phyloP scores from a whole-genome alignment of 1,140 invertebrate genomes.

The Choristoneura fumiferana region DNA sequence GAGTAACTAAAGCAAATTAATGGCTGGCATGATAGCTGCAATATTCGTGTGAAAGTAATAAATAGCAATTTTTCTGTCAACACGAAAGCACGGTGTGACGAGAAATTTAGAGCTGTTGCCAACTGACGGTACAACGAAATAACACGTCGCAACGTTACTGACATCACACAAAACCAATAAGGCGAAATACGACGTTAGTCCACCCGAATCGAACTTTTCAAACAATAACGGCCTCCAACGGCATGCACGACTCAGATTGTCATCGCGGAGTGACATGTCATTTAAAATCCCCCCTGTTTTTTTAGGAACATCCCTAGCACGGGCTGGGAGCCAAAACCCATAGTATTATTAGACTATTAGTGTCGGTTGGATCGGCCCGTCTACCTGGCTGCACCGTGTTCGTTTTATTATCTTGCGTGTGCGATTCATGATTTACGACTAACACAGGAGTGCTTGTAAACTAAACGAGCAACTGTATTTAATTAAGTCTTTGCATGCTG shows the following conservation, averaged over 20 bases:
- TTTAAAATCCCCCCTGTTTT: slow-evolving; percentile 38
- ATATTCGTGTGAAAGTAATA: slow-evolving; percentile 16
- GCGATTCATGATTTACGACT: slow-evolving; percentile 31
- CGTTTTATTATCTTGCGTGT: slow-evolving; percentile 24
- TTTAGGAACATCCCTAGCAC: slow-evolving; percentile 39
- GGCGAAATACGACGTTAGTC: no score
- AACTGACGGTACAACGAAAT: not conserved
- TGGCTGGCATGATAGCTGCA: not conserved
- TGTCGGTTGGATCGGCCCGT: slow-evolving; percentile 42
- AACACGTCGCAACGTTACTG: slow-evolving; percentile 1
- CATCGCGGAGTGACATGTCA: slow-evolving; percentile 15
- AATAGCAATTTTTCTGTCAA: slow-evolving; percentile 1
- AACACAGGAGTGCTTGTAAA: not conserved
- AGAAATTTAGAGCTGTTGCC: slow-evolving; percentile 12
- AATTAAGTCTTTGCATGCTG: slow-evolving; percentile 5
- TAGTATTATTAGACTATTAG: slow-evolving; percentile 69
- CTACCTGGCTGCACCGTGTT: slow-evolving; percentile 49
- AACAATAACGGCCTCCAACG: slow-evolving; percentile 12
- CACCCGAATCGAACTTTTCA: not conserved
- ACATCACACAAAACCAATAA: slow-evolving; percentile 13
- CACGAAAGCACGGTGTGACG: slow-evolving; percentile 2
- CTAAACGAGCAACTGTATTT: not conserved
- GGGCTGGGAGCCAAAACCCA: slow-evolving; percentile 54
- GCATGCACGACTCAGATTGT: not conserved
- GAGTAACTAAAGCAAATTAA: slow-evolving; percentile 12